These are phyloP conservation scores for Drosophila tropicalis DNA, from an alignment of 1,140 invertebrate genomes.

Conservation along the genomic window DNA sequence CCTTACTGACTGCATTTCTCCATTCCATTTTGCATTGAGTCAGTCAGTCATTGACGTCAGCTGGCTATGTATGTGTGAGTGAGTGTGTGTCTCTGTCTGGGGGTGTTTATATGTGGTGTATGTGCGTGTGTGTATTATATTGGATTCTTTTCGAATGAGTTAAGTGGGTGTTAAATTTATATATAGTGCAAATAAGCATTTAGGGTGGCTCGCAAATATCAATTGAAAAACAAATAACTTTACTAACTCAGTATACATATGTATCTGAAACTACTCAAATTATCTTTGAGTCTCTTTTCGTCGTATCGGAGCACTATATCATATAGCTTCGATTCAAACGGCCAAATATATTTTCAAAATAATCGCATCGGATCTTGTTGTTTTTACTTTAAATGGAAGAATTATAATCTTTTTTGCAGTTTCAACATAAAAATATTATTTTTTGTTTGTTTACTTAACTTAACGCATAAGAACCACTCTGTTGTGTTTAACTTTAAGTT, in stretches of 20 bases:
- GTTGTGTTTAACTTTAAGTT: conserved; percentile 14
- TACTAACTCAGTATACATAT: no score
- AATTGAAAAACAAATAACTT: not conserved
- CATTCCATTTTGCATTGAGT: conserved; percentile 14
- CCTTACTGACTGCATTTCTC: conserved; percentile 34
- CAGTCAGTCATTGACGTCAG: conserved; percentile 17
- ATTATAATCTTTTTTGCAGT: no score
- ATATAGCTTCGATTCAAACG: no score
- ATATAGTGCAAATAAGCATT: conserved; percentile 5
- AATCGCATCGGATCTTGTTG: no score
- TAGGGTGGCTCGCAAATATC: not conserved
- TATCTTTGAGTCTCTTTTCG: no score
- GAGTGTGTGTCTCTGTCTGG: not conserved
- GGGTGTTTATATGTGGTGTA: not conserved
- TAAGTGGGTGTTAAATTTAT: conserved; percentile 16
- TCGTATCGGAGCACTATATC: no score
- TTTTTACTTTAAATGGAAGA: no score
- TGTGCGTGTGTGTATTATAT: conserved; percentile 12
- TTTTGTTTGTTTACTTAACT: not conserved
- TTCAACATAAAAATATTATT: no score
- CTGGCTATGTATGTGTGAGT: not conserved
- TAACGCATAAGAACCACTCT: conserved; percentile 18
- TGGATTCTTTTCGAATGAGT: conserved; percentile 14
- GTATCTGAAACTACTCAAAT: no score
- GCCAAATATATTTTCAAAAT: no score